These are phyloP conservation scores for Aethina tumida DNA, from an alignment of 1,140 invertebrate species.

Conservation along the genomic window DNA sequence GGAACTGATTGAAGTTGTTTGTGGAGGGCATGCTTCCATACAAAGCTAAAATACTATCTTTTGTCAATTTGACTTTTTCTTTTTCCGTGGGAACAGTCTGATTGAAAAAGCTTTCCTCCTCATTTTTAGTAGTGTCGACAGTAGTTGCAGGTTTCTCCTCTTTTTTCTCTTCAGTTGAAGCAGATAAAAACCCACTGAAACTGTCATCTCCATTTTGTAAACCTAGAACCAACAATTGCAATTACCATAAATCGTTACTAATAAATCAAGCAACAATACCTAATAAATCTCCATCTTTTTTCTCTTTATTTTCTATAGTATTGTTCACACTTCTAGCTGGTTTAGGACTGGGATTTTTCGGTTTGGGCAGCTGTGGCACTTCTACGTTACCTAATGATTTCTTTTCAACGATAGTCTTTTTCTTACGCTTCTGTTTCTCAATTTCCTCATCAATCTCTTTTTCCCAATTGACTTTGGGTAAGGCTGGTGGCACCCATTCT, in stretches of 20 bases:
- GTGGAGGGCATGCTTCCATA: conserved; percentile 58
- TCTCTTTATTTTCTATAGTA: conserved; percentile 30
- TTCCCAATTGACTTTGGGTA: conserved; percentile 75
- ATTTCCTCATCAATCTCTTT: conserved; percentile 83
- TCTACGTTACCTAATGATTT: conserved; percentile 39
- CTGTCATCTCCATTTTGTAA: conserved; percentile 55
- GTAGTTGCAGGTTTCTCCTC: conserved; percentile 29
- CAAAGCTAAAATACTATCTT: conserved; percentile 87
- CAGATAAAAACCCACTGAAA: conserved; percentile 69
- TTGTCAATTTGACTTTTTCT: conserved; percentile 76
- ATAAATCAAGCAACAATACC: conserved; percentile 26
- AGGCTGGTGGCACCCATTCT: conserved; percentile 85
- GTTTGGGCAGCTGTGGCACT: conserved; percentile 48
- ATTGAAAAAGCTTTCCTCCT: conserved; percentile 86
- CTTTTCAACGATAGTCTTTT: conserved; percentile 46
- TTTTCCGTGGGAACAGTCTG: conserved; percentile 64
- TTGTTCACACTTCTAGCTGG: conserved; percentile 46
- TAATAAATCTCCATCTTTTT: conserved; percentile 32
- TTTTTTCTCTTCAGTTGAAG: conserved; percentile 39
- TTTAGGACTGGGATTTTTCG: conserved; percentile 57
- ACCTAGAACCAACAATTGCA: conserved; percentile 33
- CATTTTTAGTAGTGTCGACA: conserved; percentile 49
- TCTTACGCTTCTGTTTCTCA: conserved; percentile 66
- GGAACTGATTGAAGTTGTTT: conserved; percentile 24
- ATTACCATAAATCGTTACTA: not conserved